These are phyloP conservation scores for Epirrhoe tristata DNA, from an alignment of 2,888 invertebrate species.

Conservation along the genomic window DNA sequence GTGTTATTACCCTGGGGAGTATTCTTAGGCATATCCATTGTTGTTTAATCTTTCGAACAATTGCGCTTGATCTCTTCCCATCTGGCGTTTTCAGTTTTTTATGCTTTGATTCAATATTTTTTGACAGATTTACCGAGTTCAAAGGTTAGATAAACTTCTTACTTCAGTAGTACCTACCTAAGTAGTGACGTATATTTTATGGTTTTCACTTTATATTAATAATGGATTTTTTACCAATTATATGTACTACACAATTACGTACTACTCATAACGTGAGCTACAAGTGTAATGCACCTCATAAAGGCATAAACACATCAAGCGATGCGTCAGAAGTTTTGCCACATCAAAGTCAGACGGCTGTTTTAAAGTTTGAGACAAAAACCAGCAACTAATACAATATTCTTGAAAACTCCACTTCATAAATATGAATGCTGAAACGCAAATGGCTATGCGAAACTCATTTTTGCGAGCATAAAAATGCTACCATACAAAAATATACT, in stretches of 20 bases:
- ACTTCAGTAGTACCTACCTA: too few relatives aligned
- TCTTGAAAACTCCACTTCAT: slow-evolving; percentile 30
- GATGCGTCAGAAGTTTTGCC: slow-evolving; percentile 7
- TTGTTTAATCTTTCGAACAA: slow-evolving; percentile 64
- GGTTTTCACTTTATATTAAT: too few relatives aligned
- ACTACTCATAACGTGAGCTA: slow-evolving; percentile 8
- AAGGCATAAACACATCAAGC: slow-evolving; percentile 4
- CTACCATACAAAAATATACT: slow-evolving; percentile 62
- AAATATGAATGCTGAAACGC: slow-evolving; percentile 30
- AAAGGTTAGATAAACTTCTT: neutral
- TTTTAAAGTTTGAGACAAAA: neutral
- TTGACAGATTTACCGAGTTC: neutral
- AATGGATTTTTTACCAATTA: too few relatives aligned
- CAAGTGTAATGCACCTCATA: slow-evolving; percentile 1
- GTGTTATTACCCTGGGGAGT: slow-evolving; percentile 55
- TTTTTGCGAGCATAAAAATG: slow-evolving; percentile 58
- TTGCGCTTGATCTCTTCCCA: slow-evolving; percentile 58
- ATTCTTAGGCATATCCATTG: slow-evolving; percentile 58
- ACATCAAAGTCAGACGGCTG: neutral
- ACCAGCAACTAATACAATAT: slow-evolving; percentile 14
- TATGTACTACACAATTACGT: neutral
- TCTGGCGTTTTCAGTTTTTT: slow-evolving; percentile 51
- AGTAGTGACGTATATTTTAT: too few relatives aligned
- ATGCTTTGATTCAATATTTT: slow-evolving; percentile 24
- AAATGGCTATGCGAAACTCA: slow-evolving; percentile 40